Percentiles rank a stretch among this genome's conserved stretches.
Evolutionary conservation across 1,140 invertebrate species (phyloP).

Genomic region (Epicauta chinensis): DNA sequence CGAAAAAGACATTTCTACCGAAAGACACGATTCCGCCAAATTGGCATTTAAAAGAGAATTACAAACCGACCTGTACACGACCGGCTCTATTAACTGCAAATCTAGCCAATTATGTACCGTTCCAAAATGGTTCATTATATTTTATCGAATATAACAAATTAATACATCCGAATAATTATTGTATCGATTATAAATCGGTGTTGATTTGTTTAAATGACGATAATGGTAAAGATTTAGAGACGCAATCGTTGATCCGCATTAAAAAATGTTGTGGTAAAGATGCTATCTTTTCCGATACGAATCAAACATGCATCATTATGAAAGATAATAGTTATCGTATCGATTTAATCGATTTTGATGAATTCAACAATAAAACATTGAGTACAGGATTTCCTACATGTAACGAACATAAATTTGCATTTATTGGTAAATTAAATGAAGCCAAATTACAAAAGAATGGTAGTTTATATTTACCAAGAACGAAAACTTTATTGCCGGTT

Average conservation of each 20-base stretch:
- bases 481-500: conserved; percentile 41
- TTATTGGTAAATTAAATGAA: conserved; percentile 41
- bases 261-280: conserved; percentile 55
- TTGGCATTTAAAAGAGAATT: conserved; percentile 28
- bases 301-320: conserved; percentile 36
- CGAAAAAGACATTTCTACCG: conserved; percentile 16
- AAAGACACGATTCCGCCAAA: conserved; percentile 20
- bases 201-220: conserved; percentile 25
- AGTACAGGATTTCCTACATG: conserved; percentile 51
- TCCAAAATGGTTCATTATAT: conserved; percentile 28
- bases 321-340: conserved; percentile 19
- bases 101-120: conserved; percentile 21
- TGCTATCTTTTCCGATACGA: conserved; percentile 50
- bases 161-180: conserved; percentile 28
- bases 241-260: conserved; percentile 30
- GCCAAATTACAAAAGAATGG: conserved; percentile 47
- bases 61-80: conserved; percentile 20
- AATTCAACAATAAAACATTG: conserved; percentile 26
- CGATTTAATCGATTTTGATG: conserved; percentile 27
- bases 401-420: conserved; percentile 27
- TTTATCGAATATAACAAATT: conserved; percentile 25
- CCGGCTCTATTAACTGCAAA: conserved; percentile 15
- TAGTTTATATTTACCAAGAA: conserved; percentile 38
- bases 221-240: conserved; percentile 12
- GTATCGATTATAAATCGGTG: conserved; percentile 30